Base-by-base conservation (phyloP, 2,888 invertebrate species). In the Kryphioiulus occultus region DNA sequence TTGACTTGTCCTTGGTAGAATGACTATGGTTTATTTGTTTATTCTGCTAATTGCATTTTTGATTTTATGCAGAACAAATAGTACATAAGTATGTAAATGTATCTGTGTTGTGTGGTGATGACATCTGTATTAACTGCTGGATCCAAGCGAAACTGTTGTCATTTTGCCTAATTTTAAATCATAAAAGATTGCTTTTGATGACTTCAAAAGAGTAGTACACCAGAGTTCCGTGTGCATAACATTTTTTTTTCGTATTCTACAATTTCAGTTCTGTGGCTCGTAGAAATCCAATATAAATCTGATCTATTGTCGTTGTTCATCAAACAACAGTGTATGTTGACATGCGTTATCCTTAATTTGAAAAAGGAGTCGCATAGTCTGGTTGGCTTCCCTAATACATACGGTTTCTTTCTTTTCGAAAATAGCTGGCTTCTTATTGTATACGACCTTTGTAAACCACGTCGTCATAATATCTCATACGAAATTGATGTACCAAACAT, bases 111-210 rank as follows among this genome's bases (percentile, higher is more conserved):
- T 32, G 26, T 12, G 78, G 78, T 78, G 30, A 78, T 30, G 78
- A 32, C 30, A 78, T 26, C 26, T 78, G 30, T 22, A 68, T 68
- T 15, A 17, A 17, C 26, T 78, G 26, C 30, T 15, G 15, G 26
- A 26, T 26, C 68, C 15, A 17, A 30, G 30, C 78, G 5, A 78
- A 78, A 78, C 17, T 17, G 15, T 68, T 30, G 78, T 30, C 78
- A 30, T 78, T 12, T 78, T 30, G 30, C 17, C 78, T 78, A 26
- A 78, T 30, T 78, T 78, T 78, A 15, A 78, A 30, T 12, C 12
- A 68, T 17, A 26, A 17, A 68, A 78, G 78, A 30, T 78, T 78
- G 78, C 30, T 78, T 78, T 78, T 78, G 78, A 32, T 78, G 78
- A 30, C 78, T 78, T 78, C 30, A 4, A 17, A n/a, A 26, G 26